Base-by-base conservation (phyloP, 2,888 invertebrate genomes). In the Lepidochrysops patricia region DNA sequence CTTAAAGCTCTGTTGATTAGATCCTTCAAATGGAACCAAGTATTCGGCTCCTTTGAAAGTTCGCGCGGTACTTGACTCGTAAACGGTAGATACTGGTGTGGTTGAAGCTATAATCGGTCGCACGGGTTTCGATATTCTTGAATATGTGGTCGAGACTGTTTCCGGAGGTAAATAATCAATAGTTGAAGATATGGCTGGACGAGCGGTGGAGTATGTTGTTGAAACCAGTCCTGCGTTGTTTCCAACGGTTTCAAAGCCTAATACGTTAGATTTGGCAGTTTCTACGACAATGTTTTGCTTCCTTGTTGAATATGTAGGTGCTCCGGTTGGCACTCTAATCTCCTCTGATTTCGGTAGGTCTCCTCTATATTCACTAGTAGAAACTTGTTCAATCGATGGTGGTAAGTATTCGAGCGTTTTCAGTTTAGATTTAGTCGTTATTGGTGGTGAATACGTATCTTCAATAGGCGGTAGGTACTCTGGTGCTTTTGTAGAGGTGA, bases 231-330 rank as follows among this genome's bases (percentile, higher is more conserved):
- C 83, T 61, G 82, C 82, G 54, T 86, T 80, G 57, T 77, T 73
- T 7, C 79, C 83, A 4, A 78, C 80, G 5, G 81, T 78, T 50
- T 80, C 82, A 62, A 79, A 85, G 27, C 84, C 81, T 48, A 84
- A 72, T 54, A 79, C 70, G 60, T 86, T 80, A 27, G 83, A 79
- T 63, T 87, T 88, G 0, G 84, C 80, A 5, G 75, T 80, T 72
- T 84, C 73, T 12, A 86, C 76, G 0, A 86, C 84, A 58, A 87
- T 79, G 62, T 86, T 87, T 59, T 81, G 81, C 63, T 70, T 65
- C 59, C 68, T 67, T 43, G 73, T 68, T 7, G 69, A 66, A 34
- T 66, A 65, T 50, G 62, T 59, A 1, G 64, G 61, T 13, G 66
- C 56, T 49, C 69, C 61, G 26, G 70, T 67, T 34, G 71, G 64